phyloP scores from a whole-genome alignment of 2,888 invertebrate genomes.

The Dicranocentrus wangi region DNA sequence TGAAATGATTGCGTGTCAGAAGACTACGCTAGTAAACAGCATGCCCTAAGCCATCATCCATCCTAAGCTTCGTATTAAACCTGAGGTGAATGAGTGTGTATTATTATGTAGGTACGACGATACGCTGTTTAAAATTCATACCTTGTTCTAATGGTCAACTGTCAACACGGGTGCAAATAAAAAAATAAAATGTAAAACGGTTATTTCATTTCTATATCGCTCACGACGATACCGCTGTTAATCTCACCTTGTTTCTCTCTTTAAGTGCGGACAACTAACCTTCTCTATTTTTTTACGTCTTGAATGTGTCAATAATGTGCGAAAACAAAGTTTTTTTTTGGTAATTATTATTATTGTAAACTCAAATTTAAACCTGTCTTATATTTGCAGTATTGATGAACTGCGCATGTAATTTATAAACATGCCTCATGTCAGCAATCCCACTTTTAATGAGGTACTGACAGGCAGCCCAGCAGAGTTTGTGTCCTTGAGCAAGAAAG shows the following conservation, averaged over 20 bases:
- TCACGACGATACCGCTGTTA: not conserved
- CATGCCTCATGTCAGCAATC: too few species aligned
- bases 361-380: too few species aligned
- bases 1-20: constrained; percentile 17
- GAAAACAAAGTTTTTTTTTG: not conserved
- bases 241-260: too few species aligned
- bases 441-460: too few species aligned
- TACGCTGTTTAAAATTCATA: not conserved
- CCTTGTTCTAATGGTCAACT: constrained; percentile 2
- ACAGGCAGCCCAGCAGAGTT: too few species aligned
- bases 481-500: too few species aligned
- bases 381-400: too few species aligned
- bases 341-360: not conserved
- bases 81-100: too few species aligned
- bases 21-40: not conserved
- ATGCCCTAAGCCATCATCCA: not conserved
- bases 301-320: not conserved
- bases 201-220: not conserved
- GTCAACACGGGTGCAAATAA: not conserved
- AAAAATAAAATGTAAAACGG: not conserved
- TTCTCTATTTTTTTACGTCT: not conserved
- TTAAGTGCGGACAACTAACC: not conserved
- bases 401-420: too few species aligned
- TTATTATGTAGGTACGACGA: too few species aligned
- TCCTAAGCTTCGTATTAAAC: not conserved